Conservation (phyloP, 2,797 vertebrate genomes). For the Chaetophractus vellerosus region DNA sequence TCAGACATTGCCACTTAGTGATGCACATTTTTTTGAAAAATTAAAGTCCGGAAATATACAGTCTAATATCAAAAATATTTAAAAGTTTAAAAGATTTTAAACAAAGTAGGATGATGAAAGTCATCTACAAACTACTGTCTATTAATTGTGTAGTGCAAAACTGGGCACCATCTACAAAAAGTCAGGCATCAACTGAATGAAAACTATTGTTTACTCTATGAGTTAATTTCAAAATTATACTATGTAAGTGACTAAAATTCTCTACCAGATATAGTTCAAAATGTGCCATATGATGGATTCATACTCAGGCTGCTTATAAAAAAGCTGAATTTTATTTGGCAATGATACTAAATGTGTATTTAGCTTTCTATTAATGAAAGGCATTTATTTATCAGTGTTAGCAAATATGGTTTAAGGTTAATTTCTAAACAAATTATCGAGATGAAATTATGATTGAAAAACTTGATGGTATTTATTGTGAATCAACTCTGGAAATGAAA, state of each 20-base stretch:
- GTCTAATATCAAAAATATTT: conserved; percentile 6
- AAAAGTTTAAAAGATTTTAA: conserved; percentile 25
- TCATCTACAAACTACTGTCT: neutral
- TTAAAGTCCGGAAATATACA: neutral
- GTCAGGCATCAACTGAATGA: neutral
- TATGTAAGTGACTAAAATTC: conserved; percentile 56
- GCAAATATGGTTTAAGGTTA: conserved; percentile 60
- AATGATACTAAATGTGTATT: conserved; percentile 53
- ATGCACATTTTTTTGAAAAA: neutral
- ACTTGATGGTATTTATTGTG: neutral
- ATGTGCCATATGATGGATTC: conserved; percentile 64
- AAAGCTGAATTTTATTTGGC: conserved; percentile 68
- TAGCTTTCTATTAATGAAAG: conserved; percentile 51
- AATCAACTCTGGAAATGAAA: conserved; percentile 58
- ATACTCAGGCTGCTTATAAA: conserved; percentile 55
- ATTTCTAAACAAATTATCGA: conserved; percentile 36
- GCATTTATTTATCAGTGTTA: conserved; percentile 21
- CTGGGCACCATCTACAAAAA: neutral
- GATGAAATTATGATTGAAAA: conserved; percentile 50
- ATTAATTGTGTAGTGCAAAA: neutral
- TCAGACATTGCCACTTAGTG: neutral
- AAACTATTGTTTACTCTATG: conserved; percentile 60
- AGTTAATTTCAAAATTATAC: conserved; percentile 76
- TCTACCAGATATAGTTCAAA: conserved; percentile 45
- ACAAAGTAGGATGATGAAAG: conserved; percentile 6